These are phyloP conservation scores for Corythaixoides concolor DNA, from an alignment of 2,113 vertebrate genomes.

Conservation along the genomic window DNA sequence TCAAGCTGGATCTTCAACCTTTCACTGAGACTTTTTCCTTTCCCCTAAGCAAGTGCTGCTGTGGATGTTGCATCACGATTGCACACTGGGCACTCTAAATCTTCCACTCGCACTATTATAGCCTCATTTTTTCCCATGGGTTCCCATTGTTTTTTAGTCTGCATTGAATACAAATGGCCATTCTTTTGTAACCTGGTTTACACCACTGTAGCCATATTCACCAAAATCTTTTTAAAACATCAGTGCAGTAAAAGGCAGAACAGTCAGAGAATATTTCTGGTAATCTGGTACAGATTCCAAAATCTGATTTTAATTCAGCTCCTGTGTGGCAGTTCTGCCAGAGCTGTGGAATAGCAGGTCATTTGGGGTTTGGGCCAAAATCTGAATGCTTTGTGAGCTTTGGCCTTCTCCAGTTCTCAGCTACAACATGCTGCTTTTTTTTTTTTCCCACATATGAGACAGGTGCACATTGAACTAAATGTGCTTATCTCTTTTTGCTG, in stretches of 20 bases:
- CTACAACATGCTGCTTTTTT: not conserved
- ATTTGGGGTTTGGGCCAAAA: not conserved
- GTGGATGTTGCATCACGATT: not conserved
- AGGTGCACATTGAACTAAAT: not conserved
- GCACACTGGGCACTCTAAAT: not conserved
- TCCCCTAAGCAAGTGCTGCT: not conserved
- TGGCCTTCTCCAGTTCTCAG: not conserved
- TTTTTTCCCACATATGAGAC: not conserved
- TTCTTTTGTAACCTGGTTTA: not conserved
- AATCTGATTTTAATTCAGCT: not conserved
- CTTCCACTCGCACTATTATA: not conserved
- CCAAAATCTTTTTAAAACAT: not conserved
- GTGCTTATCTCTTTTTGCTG: not conserved
- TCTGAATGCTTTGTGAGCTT: not conserved
- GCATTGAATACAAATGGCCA: not conserved
- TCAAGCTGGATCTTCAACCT: not conserved
- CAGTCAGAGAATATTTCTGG: not conserved
- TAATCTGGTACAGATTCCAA: not conserved
- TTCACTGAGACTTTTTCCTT: not conserved
- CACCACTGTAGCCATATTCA: not conserved
- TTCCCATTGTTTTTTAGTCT: not conserved
- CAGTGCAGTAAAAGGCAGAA: not conserved
- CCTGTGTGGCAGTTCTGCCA: not conserved
- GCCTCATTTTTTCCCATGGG: not conserved
- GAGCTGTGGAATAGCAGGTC: not conserved